These are phyloP conservation scores for Pseudotriccus pelzelni DNA, from an alignment of 2,797 vertebrate species.

Conservation along the genomic window DNA sequence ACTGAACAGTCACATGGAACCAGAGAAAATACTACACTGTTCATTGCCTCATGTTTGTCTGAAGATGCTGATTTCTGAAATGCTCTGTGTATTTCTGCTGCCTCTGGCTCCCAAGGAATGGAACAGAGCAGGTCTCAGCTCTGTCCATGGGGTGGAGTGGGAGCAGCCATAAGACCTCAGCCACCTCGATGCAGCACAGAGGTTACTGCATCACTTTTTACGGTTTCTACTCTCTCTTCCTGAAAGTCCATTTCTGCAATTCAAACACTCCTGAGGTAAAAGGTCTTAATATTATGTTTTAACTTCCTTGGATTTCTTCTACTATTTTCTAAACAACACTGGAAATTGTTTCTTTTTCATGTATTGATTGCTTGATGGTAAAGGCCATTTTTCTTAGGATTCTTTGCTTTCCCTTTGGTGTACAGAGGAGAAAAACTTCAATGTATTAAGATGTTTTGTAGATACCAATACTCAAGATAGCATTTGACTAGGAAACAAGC, in stretches of 20 bases:
- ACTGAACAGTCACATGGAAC: not conserved
- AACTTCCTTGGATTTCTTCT: not conserved
- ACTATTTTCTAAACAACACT: not conserved
- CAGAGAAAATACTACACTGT: not conserved
- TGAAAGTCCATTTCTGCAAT: not conserved
- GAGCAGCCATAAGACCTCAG: rapidly evolving
- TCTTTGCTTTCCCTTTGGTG: not conserved
- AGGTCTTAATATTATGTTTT: not conserved
- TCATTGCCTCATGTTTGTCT: not conserved
- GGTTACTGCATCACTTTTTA: not conserved
- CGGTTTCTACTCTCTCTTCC: not conserved
- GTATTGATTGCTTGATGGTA: not conserved
- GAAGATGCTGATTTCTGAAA: not conserved
- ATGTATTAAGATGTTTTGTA: not conserved
- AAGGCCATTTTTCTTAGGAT: not conserved
- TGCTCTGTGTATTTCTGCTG: not conserved
- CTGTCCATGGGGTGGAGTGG: rapidly evolving
- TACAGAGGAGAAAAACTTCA: not conserved
- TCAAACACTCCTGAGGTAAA: not conserved
- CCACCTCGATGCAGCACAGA: too few relatives aligned
- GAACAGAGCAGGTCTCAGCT: not conserved
- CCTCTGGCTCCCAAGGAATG: not conserved
- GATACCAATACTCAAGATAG: not conserved
- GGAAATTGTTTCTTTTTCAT: not conserved
- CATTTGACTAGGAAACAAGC: not conserved